Evolutionary conservation across 2,797 vertebrate genomes (phyloP).

Genomic region (Halcyon badia): DNA sequence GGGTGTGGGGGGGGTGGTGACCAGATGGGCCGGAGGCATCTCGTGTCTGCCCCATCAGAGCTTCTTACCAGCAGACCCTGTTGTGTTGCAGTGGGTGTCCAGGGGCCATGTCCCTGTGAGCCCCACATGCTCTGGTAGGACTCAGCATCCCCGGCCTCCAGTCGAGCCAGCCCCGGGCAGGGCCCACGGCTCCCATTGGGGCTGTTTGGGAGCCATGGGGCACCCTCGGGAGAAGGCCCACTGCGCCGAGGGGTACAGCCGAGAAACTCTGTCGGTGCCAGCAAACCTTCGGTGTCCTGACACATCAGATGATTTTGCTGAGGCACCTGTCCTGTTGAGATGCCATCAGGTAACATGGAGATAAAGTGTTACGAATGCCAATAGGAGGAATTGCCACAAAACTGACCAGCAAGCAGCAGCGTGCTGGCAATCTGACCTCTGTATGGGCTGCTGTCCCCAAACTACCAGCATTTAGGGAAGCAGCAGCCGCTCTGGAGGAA

Average conservation of each 20-base stretch:
- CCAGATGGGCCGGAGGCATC: background rate
- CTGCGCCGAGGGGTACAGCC: accelerated
- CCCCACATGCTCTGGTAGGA: accelerated
- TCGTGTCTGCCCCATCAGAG: accelerated
- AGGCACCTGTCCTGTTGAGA: background rate
- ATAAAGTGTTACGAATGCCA: background rate
- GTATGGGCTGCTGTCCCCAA: background rate
- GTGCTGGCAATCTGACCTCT: background rate
- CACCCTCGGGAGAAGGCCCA: background rate
- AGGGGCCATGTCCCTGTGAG: accelerated
- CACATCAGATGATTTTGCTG: background rate
- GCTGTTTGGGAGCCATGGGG: background rate
- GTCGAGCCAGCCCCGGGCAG: background rate
- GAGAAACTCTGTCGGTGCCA: background rate
- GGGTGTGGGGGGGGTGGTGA: background rate
- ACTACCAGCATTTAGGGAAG: background rate
- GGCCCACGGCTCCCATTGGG: accelerated
- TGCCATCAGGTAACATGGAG: background rate
- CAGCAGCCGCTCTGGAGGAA: accelerated
- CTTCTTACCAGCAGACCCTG: background rate
- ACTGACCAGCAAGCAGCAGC: accelerated
- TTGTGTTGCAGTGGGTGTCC: background rate
- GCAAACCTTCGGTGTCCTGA: background rate
- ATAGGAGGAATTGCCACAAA: background rate
- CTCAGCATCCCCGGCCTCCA: accelerated